Evolutionary conservation across 2,888 invertebrate genomes (phyloP).

Genomic region (Steinernema hermaphroditum): DNA sequence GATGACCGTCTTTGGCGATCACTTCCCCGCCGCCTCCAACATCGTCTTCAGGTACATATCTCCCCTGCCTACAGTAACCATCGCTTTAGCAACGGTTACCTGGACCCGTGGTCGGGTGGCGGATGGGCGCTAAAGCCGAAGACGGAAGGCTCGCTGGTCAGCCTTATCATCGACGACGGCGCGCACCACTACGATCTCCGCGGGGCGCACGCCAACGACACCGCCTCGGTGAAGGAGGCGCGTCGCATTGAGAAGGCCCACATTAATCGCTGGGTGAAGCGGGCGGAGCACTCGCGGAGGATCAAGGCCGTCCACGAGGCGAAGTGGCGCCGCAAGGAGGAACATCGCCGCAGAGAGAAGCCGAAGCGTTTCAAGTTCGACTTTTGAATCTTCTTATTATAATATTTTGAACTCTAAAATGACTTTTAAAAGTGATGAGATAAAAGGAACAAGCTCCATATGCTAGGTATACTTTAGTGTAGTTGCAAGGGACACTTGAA

Average conservation of each 20-base stretch:
- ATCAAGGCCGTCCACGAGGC: neutral
- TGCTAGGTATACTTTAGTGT: too few species aligned
- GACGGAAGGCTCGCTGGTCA: conserved; percentile 63
- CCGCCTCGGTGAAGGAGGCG: conserved; percentile 64
- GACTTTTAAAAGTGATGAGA: too few species aligned
- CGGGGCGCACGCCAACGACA: conserved; percentile 67
- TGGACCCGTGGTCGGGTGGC: conserved; percentile 70
- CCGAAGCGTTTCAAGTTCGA: conserved; percentile 1
- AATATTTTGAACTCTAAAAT: too few species aligned
- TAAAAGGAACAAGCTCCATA: too few species aligned
- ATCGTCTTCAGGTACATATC: conserved; percentile 72
- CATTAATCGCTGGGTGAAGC: neutral
- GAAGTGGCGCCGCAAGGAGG: conserved; percentile 13
- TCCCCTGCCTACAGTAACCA: neutral
- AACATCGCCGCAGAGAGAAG: neutral
- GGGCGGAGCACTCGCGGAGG: neutral
- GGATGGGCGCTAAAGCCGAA: conserved; percentile 62
- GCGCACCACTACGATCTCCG: conserved; percentile 71
- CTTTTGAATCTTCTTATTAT: neutral
- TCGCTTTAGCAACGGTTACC: conserved; percentile 68
- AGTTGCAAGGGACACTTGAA: too few species aligned
- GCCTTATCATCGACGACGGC: conserved; percentile 68
- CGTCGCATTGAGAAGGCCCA: conserved; percentile 31
- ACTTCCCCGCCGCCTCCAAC: conserved; percentile 73
- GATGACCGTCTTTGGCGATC: conserved; percentile 78